A percentile compares a stretch with the other conserved stretches of the same genome.
phyloP scores from a whole-genome alignment of 2,113 vertebrate species.

The Scomber scombrus region DNA sequence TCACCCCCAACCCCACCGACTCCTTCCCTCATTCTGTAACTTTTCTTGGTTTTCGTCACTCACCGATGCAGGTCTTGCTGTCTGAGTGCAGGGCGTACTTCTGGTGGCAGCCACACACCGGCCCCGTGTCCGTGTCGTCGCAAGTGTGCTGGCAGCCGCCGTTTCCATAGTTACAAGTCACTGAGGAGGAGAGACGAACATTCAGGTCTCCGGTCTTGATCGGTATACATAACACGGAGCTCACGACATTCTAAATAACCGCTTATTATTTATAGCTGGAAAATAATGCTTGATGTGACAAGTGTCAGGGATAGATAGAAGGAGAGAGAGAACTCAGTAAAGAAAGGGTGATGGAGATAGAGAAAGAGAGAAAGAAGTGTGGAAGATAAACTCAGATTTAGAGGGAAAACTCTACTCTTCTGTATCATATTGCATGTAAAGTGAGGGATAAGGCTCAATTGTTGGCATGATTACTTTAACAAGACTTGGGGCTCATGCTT shows the following conservation, averaged over 20 bases:
- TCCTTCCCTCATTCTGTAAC: neutral
- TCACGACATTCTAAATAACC: neutral
- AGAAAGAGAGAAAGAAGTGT: no score
- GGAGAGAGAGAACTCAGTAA: no score
- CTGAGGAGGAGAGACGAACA: slow-evolving; percentile 81
- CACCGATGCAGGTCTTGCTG: slow-evolving; percentile 97
- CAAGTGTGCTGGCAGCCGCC: slow-evolving; percentile 98
- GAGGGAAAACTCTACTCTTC: no score
- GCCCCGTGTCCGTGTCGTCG: slow-evolving; percentile 95
- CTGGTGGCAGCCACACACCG: slow-evolving; percentile 96
- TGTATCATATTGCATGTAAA: no score
- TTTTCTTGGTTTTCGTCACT: slow-evolving; percentile 79
- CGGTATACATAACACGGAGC: neutral
- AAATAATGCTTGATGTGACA: neutral
- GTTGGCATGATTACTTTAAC: no score
- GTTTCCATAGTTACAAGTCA: slow-evolving; percentile 99
- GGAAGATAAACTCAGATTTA: no score
- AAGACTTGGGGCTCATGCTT: no score
- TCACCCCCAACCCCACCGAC: neutral
- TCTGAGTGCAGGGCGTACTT: slow-evolving; percentile 97
- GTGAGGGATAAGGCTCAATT: no score
- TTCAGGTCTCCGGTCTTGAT: neutral
- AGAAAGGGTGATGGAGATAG: neutral
- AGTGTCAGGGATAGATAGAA: no score
- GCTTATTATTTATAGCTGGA: neutral